Base-by-base conservation (phyloP, 2,113 vertebrate genomes). In the Apaloderma vittatum region DNA sequence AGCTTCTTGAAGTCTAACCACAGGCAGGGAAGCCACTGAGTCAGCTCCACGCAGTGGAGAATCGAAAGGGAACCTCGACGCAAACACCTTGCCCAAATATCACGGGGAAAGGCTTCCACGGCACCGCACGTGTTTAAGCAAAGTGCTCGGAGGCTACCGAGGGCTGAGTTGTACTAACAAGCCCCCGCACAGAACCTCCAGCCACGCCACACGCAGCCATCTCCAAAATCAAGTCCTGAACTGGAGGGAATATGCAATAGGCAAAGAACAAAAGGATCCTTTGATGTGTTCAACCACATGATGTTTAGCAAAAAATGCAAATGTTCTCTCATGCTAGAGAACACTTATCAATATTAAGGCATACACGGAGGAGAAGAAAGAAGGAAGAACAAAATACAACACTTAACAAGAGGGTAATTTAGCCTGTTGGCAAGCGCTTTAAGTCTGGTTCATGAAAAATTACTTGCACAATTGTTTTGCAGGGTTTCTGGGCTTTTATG, bases 321-420 rank as follows among this genome's bases (percentile, higher is more conserved):
- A 98, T 97, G 66, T 37, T 96, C 95, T 80, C 88, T 85, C 82
- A 37, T 52, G 92, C 93, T 52, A 36, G 78, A 86, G 94, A 97
- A 92, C 90, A 94, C 95, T 97, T 98, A 97, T 97, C 97, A 97
- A 97, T 98, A 98, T 98, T 98, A 96, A 97, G 96, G 96, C 96
- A 70, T 91, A 96, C 95, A 97, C 4, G 11, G 86, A 88, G 96
- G 90, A 98, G 97, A 97, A 98, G 97, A 98, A 98, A 98, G 94
- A 86, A 76, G 83, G 88, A 95, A 96, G 95, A 97, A 96, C 95
- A 96, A 97, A 92, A 94, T 91, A 94, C 96, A 96, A 93, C 96
- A 85, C 92, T 97, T 95, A 97, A 97, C 96, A 97, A 97, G 97
- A 98, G 93, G 80, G 94, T 97, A 97, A 97, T 98, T 98, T 92